Percentiles rank a stretch among this genome's conserved stretches.
Evolutionary conservation across 2,888 invertebrate species (phyloP).

Genomic region (Cryptus armator): DNA sequence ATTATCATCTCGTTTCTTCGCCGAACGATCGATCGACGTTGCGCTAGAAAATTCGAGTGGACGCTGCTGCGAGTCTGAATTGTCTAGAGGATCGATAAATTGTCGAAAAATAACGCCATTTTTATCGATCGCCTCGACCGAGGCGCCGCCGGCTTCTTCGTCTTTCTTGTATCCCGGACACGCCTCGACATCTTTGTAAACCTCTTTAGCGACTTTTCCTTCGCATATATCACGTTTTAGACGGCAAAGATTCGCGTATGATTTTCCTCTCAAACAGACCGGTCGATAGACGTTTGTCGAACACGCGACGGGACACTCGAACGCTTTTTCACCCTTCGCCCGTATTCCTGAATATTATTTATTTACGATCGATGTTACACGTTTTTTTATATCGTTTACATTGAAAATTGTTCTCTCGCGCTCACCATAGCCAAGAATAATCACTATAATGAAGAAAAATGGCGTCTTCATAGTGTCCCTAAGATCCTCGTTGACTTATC

Average conservation of each 20-base stretch:
- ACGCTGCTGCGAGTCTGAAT: not conserved
- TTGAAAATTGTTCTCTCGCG: not conserved
- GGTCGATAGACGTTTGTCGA: conserved; percentile 53
- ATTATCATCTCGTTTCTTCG: not conserved
- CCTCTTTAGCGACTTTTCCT: conserved; percentile 47
- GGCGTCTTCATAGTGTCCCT: conserved; percentile 31
- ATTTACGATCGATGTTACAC: not conserved
- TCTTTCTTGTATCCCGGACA: conserved; percentile 62
- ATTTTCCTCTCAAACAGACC: conserved; percentile 65
- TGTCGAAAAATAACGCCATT: conserved; percentile 64
- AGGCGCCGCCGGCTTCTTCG: conserved; percentile 55
- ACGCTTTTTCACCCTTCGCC: conserved; percentile 19
- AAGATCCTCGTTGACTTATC: not conserved
- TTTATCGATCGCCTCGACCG: conserved; percentile 60
- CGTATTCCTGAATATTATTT: conserved; percentile 21
- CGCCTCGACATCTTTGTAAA: conserved; percentile 61
- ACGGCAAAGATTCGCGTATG: conserved; percentile 60
- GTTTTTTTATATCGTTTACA: not conserved
- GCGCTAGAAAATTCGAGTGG: not conserved
- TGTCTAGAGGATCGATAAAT: conserved; percentile 27
- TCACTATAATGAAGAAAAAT: conserved; percentile 3
- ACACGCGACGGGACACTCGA: conserved; percentile 57
- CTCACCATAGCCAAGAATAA: conserved; percentile 37
- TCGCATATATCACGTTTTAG: conserved; percentile 57
- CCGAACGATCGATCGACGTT: not conserved